phyloP scores from a whole-genome alignment of 92 coral and sea anemone genomes.

The Actinernus sp. region DNA sequence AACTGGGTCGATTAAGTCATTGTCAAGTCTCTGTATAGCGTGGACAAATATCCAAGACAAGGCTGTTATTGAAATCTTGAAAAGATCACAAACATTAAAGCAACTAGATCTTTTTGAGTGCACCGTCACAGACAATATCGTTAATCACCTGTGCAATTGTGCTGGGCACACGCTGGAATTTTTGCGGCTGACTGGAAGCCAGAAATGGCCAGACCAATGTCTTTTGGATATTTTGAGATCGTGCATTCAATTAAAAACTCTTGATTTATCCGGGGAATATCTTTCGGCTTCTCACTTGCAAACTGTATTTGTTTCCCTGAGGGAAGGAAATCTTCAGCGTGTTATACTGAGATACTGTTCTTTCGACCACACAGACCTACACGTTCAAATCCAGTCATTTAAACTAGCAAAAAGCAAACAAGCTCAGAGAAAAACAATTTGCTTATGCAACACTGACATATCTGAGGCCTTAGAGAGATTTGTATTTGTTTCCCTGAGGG shows the following conservation, averaged over 20 bases:
- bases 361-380: background rate
- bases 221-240: conserved; percentile 1
- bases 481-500: background rate
- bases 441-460: too few relatives aligned
- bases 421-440: too few relatives aligned
- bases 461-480: too few relatives aligned
- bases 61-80: background rate
- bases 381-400: background rate
- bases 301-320: background rate
- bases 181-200: background rate
- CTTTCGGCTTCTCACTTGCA: background rate
- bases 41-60: conserved; percentile 2
- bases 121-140: background rate
- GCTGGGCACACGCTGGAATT: conserved; percentile 4
- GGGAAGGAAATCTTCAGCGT: background rate
- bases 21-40: background rate
- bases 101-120: background rate
- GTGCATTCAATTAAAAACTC: background rate
- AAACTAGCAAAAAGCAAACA: too few relatives aligned
- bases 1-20: background rate
- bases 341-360: background rate
- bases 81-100: background rate
- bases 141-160: background rate
- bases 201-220: background rate
- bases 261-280: conserved; percentile 1